Base-by-base conservation (phyloP, 2,797 vertebrate genomes). In the Perodicticus potto region DNA sequence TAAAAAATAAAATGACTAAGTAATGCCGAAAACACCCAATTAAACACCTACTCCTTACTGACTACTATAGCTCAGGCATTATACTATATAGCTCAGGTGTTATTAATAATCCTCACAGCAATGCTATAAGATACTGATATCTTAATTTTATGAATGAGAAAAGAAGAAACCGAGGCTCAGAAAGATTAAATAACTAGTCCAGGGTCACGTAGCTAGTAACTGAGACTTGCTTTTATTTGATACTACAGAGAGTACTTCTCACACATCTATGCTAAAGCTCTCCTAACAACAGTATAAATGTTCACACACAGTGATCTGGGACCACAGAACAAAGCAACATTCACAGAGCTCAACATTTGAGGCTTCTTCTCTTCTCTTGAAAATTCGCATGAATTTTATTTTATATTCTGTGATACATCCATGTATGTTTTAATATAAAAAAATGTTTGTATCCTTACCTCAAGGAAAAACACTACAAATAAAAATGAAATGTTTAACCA, bases 161-260 rank as follows among this genome's bases (percentile, higher is more conserved):
- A 34, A 37, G 63, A 45, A 74, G 20, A 3, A 65, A 65, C 13
- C 29, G 2, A 94, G 4, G 14, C 11, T 83, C 27, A 91, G 45
- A 91, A 92, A 94, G 22, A 81, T 80, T 67, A 90, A 96, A 55
- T 92, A 61, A 85, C 63, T 76, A 73, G 19, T 57, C 20, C n/a
- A 45, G 32, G n/a, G 23, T 63, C n/a, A 77, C 7, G 85, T 22
- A 57, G 43, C 19, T 82, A 70, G 69, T 70, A 91, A 91, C 65
- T 88, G 49, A 78, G 67, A 85, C 55, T 53, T 53, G 14, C 4
- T 53, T 53, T 53, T 53, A 53, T 53, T 53, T 53, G 49, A 53
- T 53, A 69, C 37, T 45, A 34, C 20, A 55, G n/a, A 67, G 4
- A 77, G 1, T 78, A 63, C 10, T 80, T 59, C 40, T 76, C 69